phyloP scores from a whole-genome alignment of 1,140 invertebrate genomes.

The Myzus persicae region DNA sequence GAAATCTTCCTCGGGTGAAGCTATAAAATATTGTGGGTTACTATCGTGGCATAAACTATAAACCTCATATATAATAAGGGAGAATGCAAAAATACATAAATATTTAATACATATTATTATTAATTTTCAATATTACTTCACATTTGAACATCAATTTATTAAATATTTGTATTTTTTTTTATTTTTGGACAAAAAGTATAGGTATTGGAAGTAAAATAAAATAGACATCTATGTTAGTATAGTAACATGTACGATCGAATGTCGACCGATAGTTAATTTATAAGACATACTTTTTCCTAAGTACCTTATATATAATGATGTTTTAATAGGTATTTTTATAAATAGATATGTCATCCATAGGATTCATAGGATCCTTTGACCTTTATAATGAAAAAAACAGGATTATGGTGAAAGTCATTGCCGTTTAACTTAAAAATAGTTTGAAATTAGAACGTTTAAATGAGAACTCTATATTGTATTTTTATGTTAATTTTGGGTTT shows the following conservation, averaged over 20 bases:
- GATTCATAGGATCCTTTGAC: neutral
- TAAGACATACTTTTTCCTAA: neutral
- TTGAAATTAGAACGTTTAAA: neutral
- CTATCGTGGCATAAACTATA: no score
- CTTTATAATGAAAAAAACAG: constrained; percentile 29
- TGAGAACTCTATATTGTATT: constrained; percentile 5
- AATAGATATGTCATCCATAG: neutral
- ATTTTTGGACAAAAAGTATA: no score
- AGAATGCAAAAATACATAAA: neutral
- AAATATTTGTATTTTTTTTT: neutral
- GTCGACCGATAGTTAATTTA: neutral
- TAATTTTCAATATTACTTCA: neutral
- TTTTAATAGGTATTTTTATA: neutral
- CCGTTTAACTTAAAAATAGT: constrained; percentile 38
- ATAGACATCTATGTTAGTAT: neutral
- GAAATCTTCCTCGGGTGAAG: neutral
- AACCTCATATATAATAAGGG: no score
- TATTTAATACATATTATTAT: neutral
- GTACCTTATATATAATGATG: neutral
- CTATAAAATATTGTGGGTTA: no score
- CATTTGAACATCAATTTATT: neutral
- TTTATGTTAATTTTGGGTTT: constrained; percentile 43
- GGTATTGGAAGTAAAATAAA: no score
- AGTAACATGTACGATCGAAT: neutral
- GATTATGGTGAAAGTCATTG: neutral